These are phyloP conservation scores for Pygmarrhopalites habei DNA, from an alignment of 1,140 invertebrate genomes.

Conservation along the genomic window DNA sequence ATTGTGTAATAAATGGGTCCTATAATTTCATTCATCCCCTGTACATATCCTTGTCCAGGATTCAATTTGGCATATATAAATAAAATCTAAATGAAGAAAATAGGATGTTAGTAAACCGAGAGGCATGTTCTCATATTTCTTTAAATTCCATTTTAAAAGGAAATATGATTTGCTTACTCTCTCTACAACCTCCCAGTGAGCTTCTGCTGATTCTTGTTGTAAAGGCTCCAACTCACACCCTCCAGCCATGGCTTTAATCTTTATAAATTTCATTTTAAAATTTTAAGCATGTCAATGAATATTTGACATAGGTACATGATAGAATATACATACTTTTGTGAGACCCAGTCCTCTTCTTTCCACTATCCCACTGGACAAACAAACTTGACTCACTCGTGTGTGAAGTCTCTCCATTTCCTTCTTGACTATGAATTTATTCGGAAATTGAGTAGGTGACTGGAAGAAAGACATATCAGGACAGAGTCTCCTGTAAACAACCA, in stretches of 20 bases:
- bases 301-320: neutral
- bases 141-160: too few relatives aligned
- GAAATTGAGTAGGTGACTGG: constrained; percentile 24
- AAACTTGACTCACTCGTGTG: constrained; percentile 74
- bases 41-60: constrained; percentile 91
- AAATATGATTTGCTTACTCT: too few relatives aligned
- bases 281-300: too few relatives aligned
- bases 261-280: neutral
- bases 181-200: constrained; percentile 95
- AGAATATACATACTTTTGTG: constrained; percentile 60
- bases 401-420: constrained; percentile 71
- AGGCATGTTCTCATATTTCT: too few relatives aligned
- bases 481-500: constrained; percentile 55
- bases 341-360: constrained; percentile 80
- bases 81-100: too few relatives aligned
- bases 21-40: constrained; percentile 99
- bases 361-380: constrained; percentile 78
- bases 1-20: constrained; percentile 97
- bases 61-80: constrained; percentile 97
- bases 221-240: constrained; percentile 11
- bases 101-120: too few relatives aligned
- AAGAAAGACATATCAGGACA: constrained; percentile 75
- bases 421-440: constrained; percentile 49
- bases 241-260: neutral
- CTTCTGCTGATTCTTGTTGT: constrained; percentile 49